Evolutionary conservation across 1,140 invertebrate species (phyloP).

Genomic region (Drosophila ercepeae): DNA sequence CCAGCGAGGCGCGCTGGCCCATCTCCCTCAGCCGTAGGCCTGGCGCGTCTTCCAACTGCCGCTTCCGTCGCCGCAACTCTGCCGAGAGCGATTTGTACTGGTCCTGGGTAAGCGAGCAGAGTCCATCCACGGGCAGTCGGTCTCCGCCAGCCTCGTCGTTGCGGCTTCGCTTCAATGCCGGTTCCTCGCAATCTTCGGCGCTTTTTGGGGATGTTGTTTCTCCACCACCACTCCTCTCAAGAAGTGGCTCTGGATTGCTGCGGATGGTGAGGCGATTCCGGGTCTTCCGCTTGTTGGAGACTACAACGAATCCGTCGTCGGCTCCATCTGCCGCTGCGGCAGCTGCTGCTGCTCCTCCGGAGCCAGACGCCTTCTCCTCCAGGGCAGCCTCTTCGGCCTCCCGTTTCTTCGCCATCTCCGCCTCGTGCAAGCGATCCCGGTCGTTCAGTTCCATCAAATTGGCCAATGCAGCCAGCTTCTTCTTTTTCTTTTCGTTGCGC

Average conservation of each 20-base stretch:
- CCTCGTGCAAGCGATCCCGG: slow-evolving; percentile 83
- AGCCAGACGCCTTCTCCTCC: neutral
- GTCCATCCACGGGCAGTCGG: slow-evolving; percentile 35
- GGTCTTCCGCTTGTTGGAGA: slow-evolving; percentile 62
- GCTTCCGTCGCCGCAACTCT: slow-evolving; percentile 85
- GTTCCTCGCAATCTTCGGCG: slow-evolving; percentile 30
- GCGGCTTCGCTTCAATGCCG: slow-evolving; percentile 40
- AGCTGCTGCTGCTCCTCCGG: neutral
- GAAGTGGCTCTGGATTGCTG: slow-evolving; percentile 17
- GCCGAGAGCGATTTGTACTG: slow-evolving; percentile 85
- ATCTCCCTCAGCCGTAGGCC: slow-evolving; percentile 86
- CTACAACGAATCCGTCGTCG: slow-evolving; percentile 60
- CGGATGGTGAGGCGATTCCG: slow-evolving; percentile 56
- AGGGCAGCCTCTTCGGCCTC: slow-evolving; percentile 18
- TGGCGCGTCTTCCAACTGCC: slow-evolving; percentile 85
- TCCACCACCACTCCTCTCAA: neutral
- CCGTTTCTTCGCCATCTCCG: slow-evolving; percentile 37
- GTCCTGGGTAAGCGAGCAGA: slow-evolving; percentile 82
- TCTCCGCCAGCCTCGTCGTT: slow-evolving; percentile 48
- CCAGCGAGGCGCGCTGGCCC: slow-evolving; percentile 87
- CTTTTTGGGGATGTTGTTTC: neutral
- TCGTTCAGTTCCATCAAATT: slow-evolving; percentile 87
- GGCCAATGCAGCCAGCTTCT: slow-evolving; percentile 87
- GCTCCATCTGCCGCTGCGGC: slow-evolving; percentile 3
- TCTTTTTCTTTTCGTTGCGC: slow-evolving; percentile 87